Base-by-base conservation (phyloP, 2,113 vertebrate species). In the Rhineura floridana region DNA sequence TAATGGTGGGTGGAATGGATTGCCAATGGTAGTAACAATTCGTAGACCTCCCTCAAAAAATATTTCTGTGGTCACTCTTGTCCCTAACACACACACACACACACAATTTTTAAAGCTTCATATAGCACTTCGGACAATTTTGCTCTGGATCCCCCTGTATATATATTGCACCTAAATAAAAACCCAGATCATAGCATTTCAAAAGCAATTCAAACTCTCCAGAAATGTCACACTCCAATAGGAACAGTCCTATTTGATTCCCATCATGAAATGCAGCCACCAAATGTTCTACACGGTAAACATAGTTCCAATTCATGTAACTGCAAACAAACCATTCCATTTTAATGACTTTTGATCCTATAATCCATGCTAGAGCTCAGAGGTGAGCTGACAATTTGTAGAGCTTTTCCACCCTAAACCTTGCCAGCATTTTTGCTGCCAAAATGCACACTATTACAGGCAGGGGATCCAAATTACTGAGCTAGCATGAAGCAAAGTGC, bases 271-370 rank as follows among this genome's bases (percentile, higher is more conserved):
- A 94, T 73, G 52, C 90, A 93, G 59, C 86, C 83, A 73, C 65
- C 84, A 92, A 93, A 87, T 81, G 52, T 69, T 91, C 82, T 76
- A 3, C 85, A 59, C 83, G 44, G 86, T 89, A 94, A 94, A 93
- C 91, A 90, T 91, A 76, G 89, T 92, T 94, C 94, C 90, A 93
- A 87, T 91, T 94, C 90, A 84, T 46, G 84, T 30, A 83, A 94
- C 69, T 88, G 92, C 94, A 95, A 95, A 93, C 89, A 93, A 93
- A 93, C 85, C 85, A 1, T 91, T 82, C 78, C 78, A 89, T 93
- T 94, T 92, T 95, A 95, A 95, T 95, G 94, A 90, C 89, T 93
- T 95, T 85, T 95, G 94, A 95, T 94, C 93, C 93, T 81, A 52
- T 95, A 94, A 95, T 93, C 93, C 92, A 91, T 84, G 90, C 69